Evolutionary conservation across 1,140 invertebrate genomes (phyloP).

Genomic region (Caenorhabditis remanei): DNA sequence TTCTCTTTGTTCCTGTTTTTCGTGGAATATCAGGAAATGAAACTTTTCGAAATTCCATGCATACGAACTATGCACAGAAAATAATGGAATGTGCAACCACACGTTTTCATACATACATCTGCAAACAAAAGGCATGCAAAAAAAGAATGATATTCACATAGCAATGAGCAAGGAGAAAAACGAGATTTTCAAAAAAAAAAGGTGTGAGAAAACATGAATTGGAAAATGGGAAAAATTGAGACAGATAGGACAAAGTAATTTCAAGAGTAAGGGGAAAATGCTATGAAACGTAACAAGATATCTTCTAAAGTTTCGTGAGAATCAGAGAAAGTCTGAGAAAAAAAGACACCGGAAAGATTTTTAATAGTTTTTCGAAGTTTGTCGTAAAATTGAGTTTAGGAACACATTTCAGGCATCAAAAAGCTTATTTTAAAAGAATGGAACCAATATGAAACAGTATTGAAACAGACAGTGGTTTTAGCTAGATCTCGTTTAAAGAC

Average conservation of each 20-base stretch:
- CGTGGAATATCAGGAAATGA: neutral
- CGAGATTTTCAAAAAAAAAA: neutral
- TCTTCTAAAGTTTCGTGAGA: slow-evolving; percentile 45
- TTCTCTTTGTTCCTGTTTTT: neutral
- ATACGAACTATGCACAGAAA: slow-evolving; percentile 5
- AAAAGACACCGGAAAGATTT: neutral
- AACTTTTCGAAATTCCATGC: slow-evolving; percentile 43
- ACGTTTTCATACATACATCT: slow-evolving; percentile 26
- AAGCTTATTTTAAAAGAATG: no score
- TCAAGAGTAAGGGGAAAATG: neutral
- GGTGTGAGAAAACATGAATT: neutral
- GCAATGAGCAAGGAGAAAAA: neutral
- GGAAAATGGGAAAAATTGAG: neutral
- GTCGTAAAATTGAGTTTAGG: no score
- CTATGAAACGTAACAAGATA: slow-evolving; percentile 38
- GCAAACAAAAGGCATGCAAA: neutral
- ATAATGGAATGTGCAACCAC: neutral
- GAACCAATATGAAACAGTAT: no score
- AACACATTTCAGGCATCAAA: no score
- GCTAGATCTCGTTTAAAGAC: no score
- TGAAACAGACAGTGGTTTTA: no score
- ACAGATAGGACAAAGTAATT: neutral
- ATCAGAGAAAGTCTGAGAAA: neutral
- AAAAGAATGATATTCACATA: neutral
- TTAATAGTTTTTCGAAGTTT: neutral